Percentiles rank a stretch among this genome's conserved stretches.
phyloP scores from a whole-genome alignment of 2,113 vertebrate genomes.

The Lutjanus erythropterus region DNA sequence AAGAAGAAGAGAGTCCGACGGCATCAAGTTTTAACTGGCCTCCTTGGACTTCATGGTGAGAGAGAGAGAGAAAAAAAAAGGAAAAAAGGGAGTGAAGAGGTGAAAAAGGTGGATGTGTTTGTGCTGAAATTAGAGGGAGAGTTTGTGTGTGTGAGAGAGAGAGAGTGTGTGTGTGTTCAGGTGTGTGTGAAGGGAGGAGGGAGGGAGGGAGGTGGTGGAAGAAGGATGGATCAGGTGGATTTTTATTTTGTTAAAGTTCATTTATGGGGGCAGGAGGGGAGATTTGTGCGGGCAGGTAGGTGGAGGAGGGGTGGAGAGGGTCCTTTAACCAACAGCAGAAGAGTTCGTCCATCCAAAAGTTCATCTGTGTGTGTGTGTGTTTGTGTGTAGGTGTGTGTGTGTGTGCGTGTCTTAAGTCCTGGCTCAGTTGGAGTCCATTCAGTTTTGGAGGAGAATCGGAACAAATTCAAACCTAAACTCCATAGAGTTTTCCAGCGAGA shows the following conservation, averaged over 20 bases:
- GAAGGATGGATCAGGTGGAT: conserved; percentile 21
- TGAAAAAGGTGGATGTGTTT: conserved; percentile 65
- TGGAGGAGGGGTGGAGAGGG: conserved; percentile 25
- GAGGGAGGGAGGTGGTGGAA: conserved; percentile 5
- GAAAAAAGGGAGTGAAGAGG: conserved; percentile 52
- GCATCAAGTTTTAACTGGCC: conserved; percentile 52
- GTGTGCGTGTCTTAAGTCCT: conserved; percentile 34
- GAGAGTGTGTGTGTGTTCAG: background rate
- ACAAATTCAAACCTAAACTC: conserved; percentile 41
- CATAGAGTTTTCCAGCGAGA: conserved; percentile 48
- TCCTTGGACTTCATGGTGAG: conserved; percentile 22
- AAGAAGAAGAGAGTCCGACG: conserved; percentile 42
- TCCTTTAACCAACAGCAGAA: conserved; percentile 46
- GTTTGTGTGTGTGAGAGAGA: background rate
- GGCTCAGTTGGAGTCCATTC: conserved; percentile 68
- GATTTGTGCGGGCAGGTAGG: background rate
- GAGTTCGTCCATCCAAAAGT: conserved; percentile 37
- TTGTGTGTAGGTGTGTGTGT: conserved; percentile 17
- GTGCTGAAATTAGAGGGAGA: conserved; percentile 53
- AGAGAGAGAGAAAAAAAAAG: conserved; percentile 3
- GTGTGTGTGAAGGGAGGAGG: conserved; percentile 6
- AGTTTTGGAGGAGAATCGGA: conserved; percentile 47
- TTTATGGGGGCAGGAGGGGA: conserved; percentile 4
- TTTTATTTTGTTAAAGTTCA: conserved; percentile 32
- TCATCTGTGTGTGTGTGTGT: background rate